These are phyloP conservation scores for Peromyscus melanophrys DNA, from an alignment of 2,797 vertebrate genomes.

Conservation along the genomic window DNA sequence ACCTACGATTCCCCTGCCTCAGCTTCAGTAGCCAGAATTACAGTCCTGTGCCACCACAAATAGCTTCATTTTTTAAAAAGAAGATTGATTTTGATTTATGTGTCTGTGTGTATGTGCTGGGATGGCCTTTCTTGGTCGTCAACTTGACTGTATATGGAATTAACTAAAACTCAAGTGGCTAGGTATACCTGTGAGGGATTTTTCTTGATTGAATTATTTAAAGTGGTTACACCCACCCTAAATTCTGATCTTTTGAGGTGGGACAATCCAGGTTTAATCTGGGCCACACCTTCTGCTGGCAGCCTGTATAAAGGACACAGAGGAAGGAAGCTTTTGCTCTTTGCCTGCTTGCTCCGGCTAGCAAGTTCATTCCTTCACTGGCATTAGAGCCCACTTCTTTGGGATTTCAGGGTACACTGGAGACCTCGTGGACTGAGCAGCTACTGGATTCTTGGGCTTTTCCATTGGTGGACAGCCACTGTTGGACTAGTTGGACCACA, in stretches of 20 bases:
- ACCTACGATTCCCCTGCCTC: background rate
- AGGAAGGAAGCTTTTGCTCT: background rate
- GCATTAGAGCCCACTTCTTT: background rate
- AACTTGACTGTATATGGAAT: background rate
- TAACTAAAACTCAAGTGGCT: background rate
- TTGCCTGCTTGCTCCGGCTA: background rate
- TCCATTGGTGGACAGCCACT: background rate
- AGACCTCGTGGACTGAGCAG: background rate
- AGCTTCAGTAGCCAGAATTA: background rate
- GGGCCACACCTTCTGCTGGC: background rate
- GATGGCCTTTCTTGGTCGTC: background rate
- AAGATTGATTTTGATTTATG: background rate
- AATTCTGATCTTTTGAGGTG: background rate
- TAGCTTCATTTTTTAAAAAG: background rate
- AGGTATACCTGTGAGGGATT: too few relatives aligned
- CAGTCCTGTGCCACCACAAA: background rate
- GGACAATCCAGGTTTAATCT: background rate
- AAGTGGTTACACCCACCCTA: background rate
- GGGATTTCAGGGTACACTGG: background rate
- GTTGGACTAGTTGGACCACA: background rate
- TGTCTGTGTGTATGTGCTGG: background rate
- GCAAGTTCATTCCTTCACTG: background rate
- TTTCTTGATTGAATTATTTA: background rate
- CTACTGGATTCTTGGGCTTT: too few relatives aligned
- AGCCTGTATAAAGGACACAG: background rate